phyloP scores from a whole-genome alignment of 2,888 invertebrate genomes.

The Glyphotaelius pellucidus region DNA sequence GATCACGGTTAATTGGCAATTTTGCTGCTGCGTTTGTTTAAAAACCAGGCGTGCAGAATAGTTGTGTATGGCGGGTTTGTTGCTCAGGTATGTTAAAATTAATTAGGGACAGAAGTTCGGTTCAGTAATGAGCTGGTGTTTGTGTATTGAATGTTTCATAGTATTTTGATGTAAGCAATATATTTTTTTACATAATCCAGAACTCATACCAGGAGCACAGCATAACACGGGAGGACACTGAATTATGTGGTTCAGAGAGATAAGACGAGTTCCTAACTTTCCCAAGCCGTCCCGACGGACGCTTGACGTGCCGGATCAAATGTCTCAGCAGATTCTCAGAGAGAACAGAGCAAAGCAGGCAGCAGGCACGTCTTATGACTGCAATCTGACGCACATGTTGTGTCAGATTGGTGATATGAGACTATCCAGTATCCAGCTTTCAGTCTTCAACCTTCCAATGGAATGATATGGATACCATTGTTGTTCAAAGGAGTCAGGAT shows the following conservation, averaged over 20 bases:
- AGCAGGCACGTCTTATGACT: conserved; percentile 19
- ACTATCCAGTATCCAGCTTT: not conserved
- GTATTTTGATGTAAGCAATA: no score
- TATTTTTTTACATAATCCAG: not conserved
- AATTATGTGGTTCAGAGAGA: not conserved
- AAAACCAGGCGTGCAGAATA: no score
- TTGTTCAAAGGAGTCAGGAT: not conserved
- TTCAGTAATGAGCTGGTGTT: no score
- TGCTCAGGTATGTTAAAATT: no score
- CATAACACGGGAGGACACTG: not conserved
- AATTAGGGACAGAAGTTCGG: no score
- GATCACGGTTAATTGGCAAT: no score
- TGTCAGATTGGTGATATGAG: not conserved
- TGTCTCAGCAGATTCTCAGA: conserved; percentile 49
- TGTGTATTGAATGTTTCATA: no score
- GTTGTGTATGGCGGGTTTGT: no score
- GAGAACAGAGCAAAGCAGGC: conserved; percentile 8
- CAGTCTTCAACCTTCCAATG: not conserved
- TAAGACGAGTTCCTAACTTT: conserved; percentile 30
- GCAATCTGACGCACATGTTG: conserved; percentile 38
- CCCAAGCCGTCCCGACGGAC: conserved; percentile 29
- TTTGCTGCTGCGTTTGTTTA: no score
- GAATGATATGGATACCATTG: not conserved
- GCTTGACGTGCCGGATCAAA: conserved; percentile 52
- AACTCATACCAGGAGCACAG: not conserved